phyloP scores from a whole-genome alignment of 2,797 vertebrate species.

The Siniperca scherzeri region DNA sequence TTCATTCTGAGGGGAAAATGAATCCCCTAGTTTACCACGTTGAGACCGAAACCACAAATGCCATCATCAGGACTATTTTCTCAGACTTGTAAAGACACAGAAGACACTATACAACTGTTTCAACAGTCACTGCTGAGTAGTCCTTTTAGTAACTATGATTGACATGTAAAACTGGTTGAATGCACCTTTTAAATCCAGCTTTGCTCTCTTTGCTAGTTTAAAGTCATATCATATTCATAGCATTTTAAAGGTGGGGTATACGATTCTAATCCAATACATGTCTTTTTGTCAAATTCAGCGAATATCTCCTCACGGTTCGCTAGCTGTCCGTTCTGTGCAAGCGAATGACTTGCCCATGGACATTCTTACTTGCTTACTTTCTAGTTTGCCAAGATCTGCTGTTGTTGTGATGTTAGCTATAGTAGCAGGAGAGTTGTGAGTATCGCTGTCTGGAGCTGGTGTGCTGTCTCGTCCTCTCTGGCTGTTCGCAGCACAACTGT shows the following conservation, averaged over 20 bases:
- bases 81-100: background rate
- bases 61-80: background rate
- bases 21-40: background rate
- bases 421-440: too few species aligned
- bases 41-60: background rate
- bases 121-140: background rate
- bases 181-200: background rate
- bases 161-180: background rate
- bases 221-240: conserved; percentile 9
- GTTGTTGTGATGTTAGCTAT: too few species aligned
- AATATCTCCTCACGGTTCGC: too few species aligned
- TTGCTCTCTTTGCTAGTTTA: background rate
- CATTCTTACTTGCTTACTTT: too few species aligned
- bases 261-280: too few species aligned
- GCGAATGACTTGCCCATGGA: too few species aligned
- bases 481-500: too few species aligned
- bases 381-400: too few species aligned
- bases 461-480: too few species aligned
- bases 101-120: background rate
- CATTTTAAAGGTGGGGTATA: background rate
- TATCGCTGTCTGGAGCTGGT: too few species aligned
- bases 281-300: too few species aligned
- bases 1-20: background rate
- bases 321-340: too few species aligned
- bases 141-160: background rate